phyloP scores from a whole-genome alignment of 2,797 vertebrate genomes.

The Helarctos malayanus region DNA sequence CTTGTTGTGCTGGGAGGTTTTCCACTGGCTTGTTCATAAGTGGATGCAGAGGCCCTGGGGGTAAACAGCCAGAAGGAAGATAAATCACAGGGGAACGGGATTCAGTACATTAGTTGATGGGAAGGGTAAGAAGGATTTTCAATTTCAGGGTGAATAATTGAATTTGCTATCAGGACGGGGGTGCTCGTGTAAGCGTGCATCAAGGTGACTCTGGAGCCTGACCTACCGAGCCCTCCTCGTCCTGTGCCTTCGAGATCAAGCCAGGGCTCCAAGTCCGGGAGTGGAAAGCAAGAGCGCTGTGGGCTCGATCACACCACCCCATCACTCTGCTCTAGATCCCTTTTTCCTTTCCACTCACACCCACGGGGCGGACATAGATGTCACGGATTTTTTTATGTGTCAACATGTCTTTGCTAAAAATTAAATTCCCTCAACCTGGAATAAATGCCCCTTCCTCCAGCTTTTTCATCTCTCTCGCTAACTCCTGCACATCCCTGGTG shows the following conservation, averaged over 20 bases:
- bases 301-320: not conserved
- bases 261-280: not conserved
- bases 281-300: not conserved
- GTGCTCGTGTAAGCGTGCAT: not conserved
- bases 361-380: not conserved
- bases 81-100: not conserved
- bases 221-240: not conserved
- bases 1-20: not conserved
- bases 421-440: not conserved
- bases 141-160: constrained; percentile 26
- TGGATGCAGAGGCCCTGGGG: not conserved
- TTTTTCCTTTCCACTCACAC: not conserved
- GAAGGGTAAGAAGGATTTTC: constrained; percentile 36
- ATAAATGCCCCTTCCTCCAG: not conserved
- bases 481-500: not conserved
- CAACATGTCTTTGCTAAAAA: not conserved
- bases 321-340: not conserved
- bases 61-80: not conserved
- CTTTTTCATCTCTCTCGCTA: not conserved
- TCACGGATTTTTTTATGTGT: not conserved
- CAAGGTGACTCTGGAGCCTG: not conserved
- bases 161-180: not conserved
- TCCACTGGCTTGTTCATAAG: not conserved
- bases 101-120: not conserved
- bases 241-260: not conserved